Base-by-base conservation (phyloP, 2,113 vertebrate genomes). In the Pseudonaja textilis region DNA sequence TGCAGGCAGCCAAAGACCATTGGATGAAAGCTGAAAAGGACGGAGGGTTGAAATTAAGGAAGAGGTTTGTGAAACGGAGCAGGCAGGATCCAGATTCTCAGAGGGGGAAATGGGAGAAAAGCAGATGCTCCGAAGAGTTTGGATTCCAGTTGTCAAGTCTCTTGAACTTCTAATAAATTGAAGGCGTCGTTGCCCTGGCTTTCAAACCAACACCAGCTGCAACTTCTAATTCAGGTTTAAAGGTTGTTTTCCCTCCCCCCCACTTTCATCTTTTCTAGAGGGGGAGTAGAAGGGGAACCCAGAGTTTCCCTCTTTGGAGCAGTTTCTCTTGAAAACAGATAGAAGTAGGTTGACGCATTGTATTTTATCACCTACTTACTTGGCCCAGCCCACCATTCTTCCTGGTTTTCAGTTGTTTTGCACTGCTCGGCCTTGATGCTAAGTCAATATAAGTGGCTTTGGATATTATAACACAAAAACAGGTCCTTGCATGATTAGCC, bases 351-450 rank as follows among this genome's bases (percentile, higher is more conserved):
- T 18, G n/a, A 74, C 5, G 14, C n/a, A 0, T 7, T 18, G 16
- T n/a, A 7, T 74, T 74, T 74, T 34, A 34, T 74, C 69, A 7
- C 16, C 69, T 34, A 74, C n/a, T 34, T 18, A 20, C 16, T 74
- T 18, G n/a, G 69, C 69, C n/a, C 20, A 7, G 5, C n/a, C 64
- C 69, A 34, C 5, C 2, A 20, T 74, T 74, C 1, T 34, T 74
- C 34, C n/a, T 39, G 69, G 14, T 74, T 74, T 39, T 39, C 5
- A 39, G 14, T 39, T 34, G n/a, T 39, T 39, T 74, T 20, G 34
- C 69, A 20, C 5, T 20, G n/a, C n/a, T 74, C 0, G 1, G 5
- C 5, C 16, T 39, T 74, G 16, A 74, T 1, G 2, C 5, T 1
- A n/a, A 74, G 69, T 34, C n/a, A 18, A 18, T 16, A 6, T 2